Evolutionary conservation across 2,888 invertebrate species (phyloP).

Genomic region (Psococerastis gibbosa): DNA sequence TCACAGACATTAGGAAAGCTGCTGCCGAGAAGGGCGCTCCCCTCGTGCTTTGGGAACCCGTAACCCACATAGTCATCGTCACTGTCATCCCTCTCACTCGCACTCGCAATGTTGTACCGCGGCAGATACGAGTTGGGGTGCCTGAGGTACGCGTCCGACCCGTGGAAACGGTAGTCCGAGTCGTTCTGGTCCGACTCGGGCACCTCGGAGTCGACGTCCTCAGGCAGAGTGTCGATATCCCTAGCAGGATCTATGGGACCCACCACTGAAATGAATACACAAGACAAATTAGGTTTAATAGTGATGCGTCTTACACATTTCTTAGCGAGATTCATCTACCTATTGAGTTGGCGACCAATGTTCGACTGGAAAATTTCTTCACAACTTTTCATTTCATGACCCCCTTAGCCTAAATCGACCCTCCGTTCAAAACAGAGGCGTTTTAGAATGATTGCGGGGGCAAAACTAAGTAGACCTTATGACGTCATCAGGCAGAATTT

Average conservation of each 20-base stretch:
- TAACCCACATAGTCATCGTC: constrained; percentile 30
- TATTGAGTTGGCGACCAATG: no score
- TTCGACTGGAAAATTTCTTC: no score
- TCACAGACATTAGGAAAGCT: constrained; percentile 77
- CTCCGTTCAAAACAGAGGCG: no score
- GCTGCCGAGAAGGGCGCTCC: constrained; percentile 44
- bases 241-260: constrained; percentile 38
- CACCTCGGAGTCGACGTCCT: constrained; percentile 47
- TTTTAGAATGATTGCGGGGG: no score
- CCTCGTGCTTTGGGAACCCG: constrained; percentile 29
- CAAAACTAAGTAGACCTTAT: no score
- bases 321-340: no score
- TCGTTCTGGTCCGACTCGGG: constrained; percentile 26
- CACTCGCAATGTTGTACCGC: constrained; percentile 36
- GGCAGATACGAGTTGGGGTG: constrained; percentile 74
- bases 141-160: constrained; percentile 48
- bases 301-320: no score
- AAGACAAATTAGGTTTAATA: no score
- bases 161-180: constrained; percentile 32
- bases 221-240: constrained; percentile 46
- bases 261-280: constrained; percentile 26
- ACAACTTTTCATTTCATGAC: no score
- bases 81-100: constrained; percentile 24
- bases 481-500: no score
- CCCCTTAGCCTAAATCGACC: no score